Conservation (phyloP, 2,888 invertebrate genomes). For the Calephelis perditalis region DNA sequence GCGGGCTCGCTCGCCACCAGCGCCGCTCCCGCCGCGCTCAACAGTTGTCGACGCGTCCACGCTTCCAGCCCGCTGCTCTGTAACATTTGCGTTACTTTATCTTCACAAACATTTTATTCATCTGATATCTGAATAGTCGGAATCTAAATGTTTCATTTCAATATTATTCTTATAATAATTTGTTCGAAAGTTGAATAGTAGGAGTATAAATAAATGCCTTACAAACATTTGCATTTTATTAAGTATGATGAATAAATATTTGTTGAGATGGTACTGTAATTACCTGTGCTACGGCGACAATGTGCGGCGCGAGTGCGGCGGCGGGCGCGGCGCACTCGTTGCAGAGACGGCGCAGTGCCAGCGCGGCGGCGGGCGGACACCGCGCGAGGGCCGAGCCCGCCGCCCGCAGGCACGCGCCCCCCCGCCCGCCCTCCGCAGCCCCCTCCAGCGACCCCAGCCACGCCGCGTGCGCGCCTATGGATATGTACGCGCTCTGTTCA, state of each 20-base stretch:
- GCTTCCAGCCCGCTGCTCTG: conserved; percentile 46
- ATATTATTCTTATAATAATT: no score
- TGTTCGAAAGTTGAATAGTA: no score
- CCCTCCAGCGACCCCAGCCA: conserved; percentile 78
- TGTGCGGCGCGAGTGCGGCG: not conserved
- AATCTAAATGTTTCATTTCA: no score
- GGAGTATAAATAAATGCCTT: no score
- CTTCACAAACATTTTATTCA: no score
- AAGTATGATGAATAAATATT: no score
- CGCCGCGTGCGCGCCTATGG: conserved; percentile 87
- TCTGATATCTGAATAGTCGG: no score
- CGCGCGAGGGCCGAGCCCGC: conserved; percentile 41
- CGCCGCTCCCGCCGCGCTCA: conserved; percentile 67
- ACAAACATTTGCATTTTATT: no score
- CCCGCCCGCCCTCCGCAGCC: conserved; percentile 40
- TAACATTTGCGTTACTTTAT: not conserved
- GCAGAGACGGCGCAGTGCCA: conserved; percentile 63
- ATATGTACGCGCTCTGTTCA: no score
- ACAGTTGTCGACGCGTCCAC: conserved; percentile 74
- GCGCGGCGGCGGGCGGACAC: conserved; percentile 66
- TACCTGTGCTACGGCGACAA: not conserved
- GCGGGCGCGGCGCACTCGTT: conserved; percentile 1
- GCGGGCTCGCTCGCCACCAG: conserved; percentile 56
- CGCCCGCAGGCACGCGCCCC: conserved; percentile 27
- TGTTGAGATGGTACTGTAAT: not conserved